A percentile compares a stretch with the other conserved stretches of the same genome.
Conservation (phyloP, 2,113 vertebrate genomes). For the Crypturellus undulatus region DNA sequence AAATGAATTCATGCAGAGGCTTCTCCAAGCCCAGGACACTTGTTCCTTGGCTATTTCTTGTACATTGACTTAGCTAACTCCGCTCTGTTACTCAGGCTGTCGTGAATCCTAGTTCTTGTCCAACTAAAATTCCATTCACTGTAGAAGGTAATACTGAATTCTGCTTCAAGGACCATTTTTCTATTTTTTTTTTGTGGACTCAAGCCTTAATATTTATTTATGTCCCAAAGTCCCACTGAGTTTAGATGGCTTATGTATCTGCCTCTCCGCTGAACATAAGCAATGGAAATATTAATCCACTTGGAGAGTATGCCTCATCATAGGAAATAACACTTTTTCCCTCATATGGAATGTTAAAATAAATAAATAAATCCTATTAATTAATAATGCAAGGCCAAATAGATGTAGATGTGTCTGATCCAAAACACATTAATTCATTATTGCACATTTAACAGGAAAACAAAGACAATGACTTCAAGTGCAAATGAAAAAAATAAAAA, state of each 20-base stretch:
- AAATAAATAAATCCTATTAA: slow-evolving; percentile 10
- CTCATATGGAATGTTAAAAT: not conserved
- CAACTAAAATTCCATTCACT: not conserved
- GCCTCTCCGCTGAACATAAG: not conserved
- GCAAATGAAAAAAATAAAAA: slow-evolving; percentile 22
- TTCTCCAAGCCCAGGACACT: not conserved
- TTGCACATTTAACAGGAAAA: slow-evolving; percentile 30
- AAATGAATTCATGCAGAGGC: not conserved
- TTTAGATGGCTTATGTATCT: not conserved
- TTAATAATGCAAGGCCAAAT: slow-evolving; percentile 19
- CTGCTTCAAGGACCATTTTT: not conserved
- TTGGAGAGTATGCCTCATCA: not conserved
- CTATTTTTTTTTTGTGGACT: not conserved
- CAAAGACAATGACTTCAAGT: slow-evolving; percentile 39
- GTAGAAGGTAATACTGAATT: not conserved
- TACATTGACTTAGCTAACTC: not conserved
- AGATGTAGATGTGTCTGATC: not conserved
- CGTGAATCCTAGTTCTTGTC: not conserved
- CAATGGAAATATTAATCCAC: not conserved
- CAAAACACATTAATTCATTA: not conserved
- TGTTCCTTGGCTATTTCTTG: not conserved
- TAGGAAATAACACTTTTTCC: not conserved
- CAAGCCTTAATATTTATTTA: not conserved
- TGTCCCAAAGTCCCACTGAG: not conserved
- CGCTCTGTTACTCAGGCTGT: not conserved